Percentiles rank a stretch among this genome's conserved stretches.
Conservation (phyloP, 2,113 vertebrate species). For the Okapia johnstoni region DNA sequence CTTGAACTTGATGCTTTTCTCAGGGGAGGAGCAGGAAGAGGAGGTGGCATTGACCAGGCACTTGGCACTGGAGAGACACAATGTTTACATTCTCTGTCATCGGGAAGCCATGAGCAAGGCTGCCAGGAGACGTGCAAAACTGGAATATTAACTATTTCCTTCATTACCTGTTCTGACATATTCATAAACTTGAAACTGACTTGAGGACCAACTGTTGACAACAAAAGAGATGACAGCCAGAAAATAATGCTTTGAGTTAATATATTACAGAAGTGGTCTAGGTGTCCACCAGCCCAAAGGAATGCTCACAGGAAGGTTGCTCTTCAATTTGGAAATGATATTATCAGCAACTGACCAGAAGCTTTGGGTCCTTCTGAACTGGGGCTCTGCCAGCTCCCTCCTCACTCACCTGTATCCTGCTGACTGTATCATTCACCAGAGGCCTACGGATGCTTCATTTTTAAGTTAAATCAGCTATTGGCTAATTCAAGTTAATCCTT, state of each 20-base stretch:
- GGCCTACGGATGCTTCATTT: constrained; percentile 8
- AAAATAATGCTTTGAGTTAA: background rate
- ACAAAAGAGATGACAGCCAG: background rate
- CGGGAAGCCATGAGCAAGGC: rapidly evolving
- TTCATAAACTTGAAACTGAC: background rate
- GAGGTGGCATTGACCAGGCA: background rate
- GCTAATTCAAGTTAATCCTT: background rate
- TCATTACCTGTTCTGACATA: background rate
- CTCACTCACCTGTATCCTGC: constrained; percentile 37
- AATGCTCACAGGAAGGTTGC: background rate
- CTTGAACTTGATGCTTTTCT: background rate
- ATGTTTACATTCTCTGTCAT: rapidly evolving
- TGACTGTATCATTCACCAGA: background rate
- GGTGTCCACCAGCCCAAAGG: background rate
- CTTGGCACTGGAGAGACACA: rapidly evolving
- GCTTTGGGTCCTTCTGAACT: background rate
- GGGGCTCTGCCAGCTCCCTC: background rate
- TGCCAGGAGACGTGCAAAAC: rapidly evolving
- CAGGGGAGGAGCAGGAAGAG: background rate
- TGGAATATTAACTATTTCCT: background rate
- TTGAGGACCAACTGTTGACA: background rate
- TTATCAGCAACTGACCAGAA: background rate
- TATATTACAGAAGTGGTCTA: background rate
- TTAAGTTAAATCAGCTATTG: constrained; percentile 5
- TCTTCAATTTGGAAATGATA: background rate